These are phyloP conservation scores for Carcina quercana DNA, from an alignment of 2,888 invertebrate genomes.

Conservation along the genomic window DNA sequence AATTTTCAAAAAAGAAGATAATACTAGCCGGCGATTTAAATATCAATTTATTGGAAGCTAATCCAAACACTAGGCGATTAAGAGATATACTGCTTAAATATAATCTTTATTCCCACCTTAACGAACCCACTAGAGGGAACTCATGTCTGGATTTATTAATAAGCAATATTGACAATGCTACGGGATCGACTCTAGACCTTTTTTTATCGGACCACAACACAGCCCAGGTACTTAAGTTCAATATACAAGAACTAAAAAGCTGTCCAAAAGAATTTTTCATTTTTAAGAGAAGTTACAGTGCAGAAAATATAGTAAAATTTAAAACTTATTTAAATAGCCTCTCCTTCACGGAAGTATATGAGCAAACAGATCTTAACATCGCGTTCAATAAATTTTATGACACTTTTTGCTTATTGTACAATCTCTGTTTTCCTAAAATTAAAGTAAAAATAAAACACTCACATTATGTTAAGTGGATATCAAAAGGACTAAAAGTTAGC, in stretches of 20 bases:
- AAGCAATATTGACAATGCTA: not conserved
- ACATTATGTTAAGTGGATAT: not conserved
- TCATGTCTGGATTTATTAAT: not conserved
- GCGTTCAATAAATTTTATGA: constrained; percentile 1
- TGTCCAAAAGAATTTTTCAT: not conserved
- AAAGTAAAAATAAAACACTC: not conserved
- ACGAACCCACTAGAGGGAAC: not conserved
- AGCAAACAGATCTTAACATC: not conserved
- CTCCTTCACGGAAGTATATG: not conserved
- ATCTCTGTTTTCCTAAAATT: constrained; percentile 1
- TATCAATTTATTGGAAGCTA: not conserved
- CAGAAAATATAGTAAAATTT: not conserved
- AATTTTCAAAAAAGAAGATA: not conserved
- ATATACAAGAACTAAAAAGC: not conserved
- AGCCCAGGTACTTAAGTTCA: not conserved
- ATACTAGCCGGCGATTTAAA: not conserved
- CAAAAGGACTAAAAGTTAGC: constrained; percentile 1
- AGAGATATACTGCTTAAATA: not conserved
- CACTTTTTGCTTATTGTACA: not conserved
- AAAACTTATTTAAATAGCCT: not conserved
- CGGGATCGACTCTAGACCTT: not conserved
- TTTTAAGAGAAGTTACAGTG: not conserved
- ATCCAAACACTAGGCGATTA: not conserved
- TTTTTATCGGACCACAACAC: not conserved
- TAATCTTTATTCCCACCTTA: not conserved